Conservation (phyloP, 2,797 vertebrate genomes). For the Megalops cyprinoides region DNA sequence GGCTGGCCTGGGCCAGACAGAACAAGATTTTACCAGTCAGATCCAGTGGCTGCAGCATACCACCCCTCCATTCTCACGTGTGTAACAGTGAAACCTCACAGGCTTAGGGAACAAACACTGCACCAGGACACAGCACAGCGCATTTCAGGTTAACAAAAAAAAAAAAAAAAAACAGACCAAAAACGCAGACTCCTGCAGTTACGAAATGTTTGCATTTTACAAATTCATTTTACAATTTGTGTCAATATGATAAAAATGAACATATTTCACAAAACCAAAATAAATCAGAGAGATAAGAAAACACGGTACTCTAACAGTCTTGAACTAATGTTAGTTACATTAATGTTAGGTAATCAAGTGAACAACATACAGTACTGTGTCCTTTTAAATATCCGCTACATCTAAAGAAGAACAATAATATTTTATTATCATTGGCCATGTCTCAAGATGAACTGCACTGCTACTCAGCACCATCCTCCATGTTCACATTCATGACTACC, state of each 20-base stretch:
- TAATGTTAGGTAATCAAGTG: not conserved
- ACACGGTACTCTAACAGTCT: not conserved
- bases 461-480: not conserved
- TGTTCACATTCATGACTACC: not conserved
- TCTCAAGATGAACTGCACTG: not conserved
- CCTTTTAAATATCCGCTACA: too few relatives aligned
- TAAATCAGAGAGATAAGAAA: not conserved
- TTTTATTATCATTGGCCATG: not conserved
- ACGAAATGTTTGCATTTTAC: not conserved
- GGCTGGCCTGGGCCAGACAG: slow-evolving; percentile 63
- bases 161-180: not conserved
- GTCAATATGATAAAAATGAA: not conserved
- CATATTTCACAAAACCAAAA: not conserved
- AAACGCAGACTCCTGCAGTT: slow-evolving; percentile 10
- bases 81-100: slow-evolving; percentile 53
- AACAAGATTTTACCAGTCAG: slow-evolving; percentile 74
- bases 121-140: not conserved
- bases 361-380: not conserved
- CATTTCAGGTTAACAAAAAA: slow-evolving; percentile 20
- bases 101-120: slow-evolving; percentile 23
- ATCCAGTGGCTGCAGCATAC: slow-evolving; percentile 58
- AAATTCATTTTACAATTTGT: not conserved
- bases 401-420: too few relatives aligned
- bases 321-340: not conserved
- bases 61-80: slow-evolving; percentile 64